Evolutionary conservation across 2,797 vertebrate genomes (phyloP).

Genomic region (Brachyalestes nurse): DNA sequence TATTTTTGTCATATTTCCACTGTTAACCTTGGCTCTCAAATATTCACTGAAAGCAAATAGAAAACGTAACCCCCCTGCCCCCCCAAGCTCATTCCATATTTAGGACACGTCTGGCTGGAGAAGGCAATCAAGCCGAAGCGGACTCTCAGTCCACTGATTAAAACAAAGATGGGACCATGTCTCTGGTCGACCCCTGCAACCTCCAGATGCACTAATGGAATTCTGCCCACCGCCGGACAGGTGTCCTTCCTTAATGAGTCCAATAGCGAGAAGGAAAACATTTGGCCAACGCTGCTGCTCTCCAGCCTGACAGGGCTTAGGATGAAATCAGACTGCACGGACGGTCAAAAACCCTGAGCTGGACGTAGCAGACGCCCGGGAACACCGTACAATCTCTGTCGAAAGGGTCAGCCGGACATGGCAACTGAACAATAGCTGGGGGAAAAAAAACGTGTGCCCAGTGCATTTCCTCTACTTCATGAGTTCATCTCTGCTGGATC

Average conservation of each 20-base stretch:
- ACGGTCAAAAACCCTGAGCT: background rate
- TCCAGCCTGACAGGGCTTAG: background rate
- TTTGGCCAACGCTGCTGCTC: slow-evolving; percentile 23
- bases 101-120: slow-evolving; percentile 51
- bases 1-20: too few species aligned
- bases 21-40: too few species aligned
- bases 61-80: too few species aligned
- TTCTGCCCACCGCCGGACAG: slow-evolving; percentile 45
- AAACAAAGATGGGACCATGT: slow-evolving; percentile 63
- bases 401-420: background rate
- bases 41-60: too few species aligned
- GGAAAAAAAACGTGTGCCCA: too few species aligned
- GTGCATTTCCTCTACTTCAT: too few species aligned
- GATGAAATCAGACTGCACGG: background rate
- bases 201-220: slow-evolving; percentile 54
- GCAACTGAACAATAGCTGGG: too few species aligned
- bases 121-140: slow-evolving; percentile 60
- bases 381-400: background rate
- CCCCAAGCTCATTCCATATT: slow-evolving; percentile 47
- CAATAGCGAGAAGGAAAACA: slow-evolving; percentile 44
- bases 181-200: slow-evolving; percentile 50
- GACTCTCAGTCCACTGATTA: slow-evolving; percentile 56
- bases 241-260: slow-evolving; percentile 56
- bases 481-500: background rate
- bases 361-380: too few species aligned